Base-by-base conservation (phyloP, 2,797 vertebrate genomes). In the Tarsius wallacei region DNA sequence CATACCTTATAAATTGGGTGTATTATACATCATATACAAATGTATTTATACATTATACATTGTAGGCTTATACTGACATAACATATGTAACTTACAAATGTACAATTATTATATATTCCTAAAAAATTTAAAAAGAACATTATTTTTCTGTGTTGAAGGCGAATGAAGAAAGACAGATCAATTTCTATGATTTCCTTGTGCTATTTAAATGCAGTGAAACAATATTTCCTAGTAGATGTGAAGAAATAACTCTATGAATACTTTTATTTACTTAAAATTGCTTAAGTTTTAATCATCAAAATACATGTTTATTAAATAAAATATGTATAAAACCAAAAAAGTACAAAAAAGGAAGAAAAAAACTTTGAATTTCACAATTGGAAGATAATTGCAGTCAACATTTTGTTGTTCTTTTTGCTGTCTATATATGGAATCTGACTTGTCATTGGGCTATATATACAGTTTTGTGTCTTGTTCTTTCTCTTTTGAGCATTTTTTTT, bases 231-330 rank as follows among this genome's bases (percentile, higher is more conserved):
- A 86, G 42, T 19, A 19, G 9, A 71, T 76, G 4, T 6, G 2
- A 78, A 76, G 68, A 53, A 77, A 51, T 94, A 16, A 63, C 12
- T 33, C 33, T 89, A 9, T 74, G 15, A 47, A 78, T 84, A 73
- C 4, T 47, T 74, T 70, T 76, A 57, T 90, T 93, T 90, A 71
- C 74, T 97, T 90, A 94, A 89, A 93, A 87, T 55, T 61, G n/a
- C 13, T 76, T 90, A 82, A 59, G 88, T 96, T 96, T 97, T 87
- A 96, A 81, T 93, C 84, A 81, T 93, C n/a, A 91, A 96, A 90
- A 70, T 73, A 55, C 3, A 42, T 51, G 26, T 61, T 95, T 42
- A 96, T 73, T 76, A 78, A 90, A 15, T 76, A 91, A 97, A 96
- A 28, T 83, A 89, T 36, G 8, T 28, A 83, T n/a, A 7, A 88